Conservation (phyloP, 2,797 vertebrate genomes). For the Brachyalestes nurse region DNA sequence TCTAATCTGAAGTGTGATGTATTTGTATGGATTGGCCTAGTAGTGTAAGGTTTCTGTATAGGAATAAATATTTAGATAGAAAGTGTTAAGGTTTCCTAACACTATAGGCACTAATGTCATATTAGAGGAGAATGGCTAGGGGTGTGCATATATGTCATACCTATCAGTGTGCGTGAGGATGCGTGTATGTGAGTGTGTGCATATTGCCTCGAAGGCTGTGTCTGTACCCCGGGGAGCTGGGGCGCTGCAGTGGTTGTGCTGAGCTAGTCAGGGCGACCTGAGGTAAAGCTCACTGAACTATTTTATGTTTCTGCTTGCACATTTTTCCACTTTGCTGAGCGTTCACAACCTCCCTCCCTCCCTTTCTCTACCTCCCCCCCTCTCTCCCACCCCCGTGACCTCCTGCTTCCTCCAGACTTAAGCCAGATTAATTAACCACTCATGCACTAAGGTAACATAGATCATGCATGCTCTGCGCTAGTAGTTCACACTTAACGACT, state of each 20-base stretch:
- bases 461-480: background rate
- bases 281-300: conserved; percentile 24
- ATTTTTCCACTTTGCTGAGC: conserved; percentile 30
- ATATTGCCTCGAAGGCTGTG: background rate
- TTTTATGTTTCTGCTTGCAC: conserved; percentile 20
- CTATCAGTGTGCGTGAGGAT: background rate
- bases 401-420: conserved; percentile 12
- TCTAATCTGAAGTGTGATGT: background rate
- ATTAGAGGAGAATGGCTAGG: background rate
- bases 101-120: conserved; percentile 3
- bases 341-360: conserved; percentile 21
- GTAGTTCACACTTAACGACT: conserved; percentile 4
- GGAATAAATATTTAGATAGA: conserved; percentile 1
- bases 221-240: background rate
- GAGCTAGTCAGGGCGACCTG: conserved; percentile 6
- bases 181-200: background rate
- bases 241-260: background rate
- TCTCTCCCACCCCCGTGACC: conserved; percentile 2
- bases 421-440: conserved; percentile 29
- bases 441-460: conserved; percentile 20
- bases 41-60: background rate
- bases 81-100: conserved; percentile 12
- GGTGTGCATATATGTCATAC: background rate
- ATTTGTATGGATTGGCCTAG: background rate
- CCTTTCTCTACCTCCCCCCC: conserved; percentile 44